A percentile compares a stretch with the other conserved stretches of the same genome.
phyloP scores from a whole-genome alignment of 2,888 invertebrate genomes.

The Diaphora mendica region DNA sequence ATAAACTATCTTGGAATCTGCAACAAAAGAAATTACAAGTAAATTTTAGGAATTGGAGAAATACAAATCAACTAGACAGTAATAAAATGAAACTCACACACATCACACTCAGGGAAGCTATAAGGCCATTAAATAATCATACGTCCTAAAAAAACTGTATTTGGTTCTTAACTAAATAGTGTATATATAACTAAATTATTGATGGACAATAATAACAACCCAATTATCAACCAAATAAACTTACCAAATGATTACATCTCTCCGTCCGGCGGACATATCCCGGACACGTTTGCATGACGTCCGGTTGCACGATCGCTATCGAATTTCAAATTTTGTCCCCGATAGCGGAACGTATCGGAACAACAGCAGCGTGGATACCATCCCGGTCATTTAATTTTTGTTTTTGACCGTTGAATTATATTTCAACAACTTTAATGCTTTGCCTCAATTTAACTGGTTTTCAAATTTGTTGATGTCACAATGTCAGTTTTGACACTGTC shows the following conservation, averaged over 20 bases:
- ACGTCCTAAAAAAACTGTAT: background rate
- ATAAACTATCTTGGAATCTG: too few relatives aligned
- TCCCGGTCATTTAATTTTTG: slow-evolving; percentile 29
- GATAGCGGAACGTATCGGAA: slow-evolving; percentile 42
- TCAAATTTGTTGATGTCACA: background rate
- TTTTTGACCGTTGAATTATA: background rate
- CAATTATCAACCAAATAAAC: slow-evolving; percentile 44
- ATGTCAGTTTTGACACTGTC: background rate
- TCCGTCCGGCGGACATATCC: slow-evolving; percentile 45
- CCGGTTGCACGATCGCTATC: slow-evolving; percentile 55
- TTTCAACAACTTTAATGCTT: background rate
- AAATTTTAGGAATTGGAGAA: too few relatives aligned
- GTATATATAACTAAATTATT: background rate
- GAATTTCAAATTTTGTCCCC: slow-evolving; percentile 62
- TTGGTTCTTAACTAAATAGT: background rate
- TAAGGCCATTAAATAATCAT: background rate
- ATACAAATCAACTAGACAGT: too few relatives aligned
- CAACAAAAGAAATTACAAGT: too few relatives aligned
- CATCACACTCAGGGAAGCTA: too few relatives aligned
- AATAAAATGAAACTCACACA: too few relatives aligned
- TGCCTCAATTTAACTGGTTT: background rate
- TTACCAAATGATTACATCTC: slow-evolving; percentile 49
- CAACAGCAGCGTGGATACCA: slow-evolving; percentile 20
- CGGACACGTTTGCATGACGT: slow-evolving; percentile 51
- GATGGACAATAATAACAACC: slow-evolving; percentile 14